phyloP scores from a whole-genome alignment of 1,140 invertebrate genomes.

The Chrysoperla carnea region DNA sequence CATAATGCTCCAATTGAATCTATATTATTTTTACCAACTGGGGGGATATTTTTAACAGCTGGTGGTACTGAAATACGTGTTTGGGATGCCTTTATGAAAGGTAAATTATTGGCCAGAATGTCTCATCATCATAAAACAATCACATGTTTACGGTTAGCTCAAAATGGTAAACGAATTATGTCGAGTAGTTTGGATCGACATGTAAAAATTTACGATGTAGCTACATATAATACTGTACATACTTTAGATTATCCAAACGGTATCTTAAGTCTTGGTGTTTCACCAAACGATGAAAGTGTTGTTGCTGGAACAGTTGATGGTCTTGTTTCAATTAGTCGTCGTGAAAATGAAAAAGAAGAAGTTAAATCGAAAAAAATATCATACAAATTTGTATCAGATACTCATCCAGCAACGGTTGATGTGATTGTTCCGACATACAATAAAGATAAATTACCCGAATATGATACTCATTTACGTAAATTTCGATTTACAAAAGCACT shows the following conservation, averaged over 20 bases:
- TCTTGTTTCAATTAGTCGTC: slow-evolving; percentile 65
- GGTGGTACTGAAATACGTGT: slow-evolving; percentile 84
- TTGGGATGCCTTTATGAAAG: slow-evolving; percentile 81
- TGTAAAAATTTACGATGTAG: slow-evolving; percentile 85
- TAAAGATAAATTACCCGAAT: slow-evolving; percentile 29
- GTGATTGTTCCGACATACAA: slow-evolving; percentile 27
- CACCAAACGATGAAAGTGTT: slow-evolving; percentile 66
- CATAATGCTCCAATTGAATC: slow-evolving; percentile 86
- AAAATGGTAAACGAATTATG: slow-evolving; percentile 61
- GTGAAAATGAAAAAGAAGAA: slow-evolving; percentile 37
- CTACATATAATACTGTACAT: slow-evolving; percentile 73
- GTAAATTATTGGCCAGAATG: slow-evolving; percentile 61
- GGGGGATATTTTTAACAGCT: slow-evolving; percentile 79
- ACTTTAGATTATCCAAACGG: slow-evolving; percentile 81
- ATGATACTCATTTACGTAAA: slow-evolving; percentile 56
- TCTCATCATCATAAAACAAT: slow-evolving; percentile 88
- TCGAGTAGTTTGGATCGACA: slow-evolving; percentile 85
- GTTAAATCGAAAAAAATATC: slow-evolving; percentile 28
- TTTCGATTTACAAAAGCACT: slow-evolving; percentile 73
- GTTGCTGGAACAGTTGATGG: slow-evolving; percentile 87
- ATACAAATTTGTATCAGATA: slow-evolving; percentile 32
- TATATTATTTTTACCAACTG: slow-evolving; percentile 72
- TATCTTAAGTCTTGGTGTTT: slow-evolving; percentile 66
- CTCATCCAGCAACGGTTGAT: slow-evolving; percentile 30
- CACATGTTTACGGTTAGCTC: slow-evolving; percentile 62